These are phyloP conservation scores for Spodoptera exigua DNA, from an alignment of 2,888 invertebrate genomes.

Conservation along the genomic window DNA sequence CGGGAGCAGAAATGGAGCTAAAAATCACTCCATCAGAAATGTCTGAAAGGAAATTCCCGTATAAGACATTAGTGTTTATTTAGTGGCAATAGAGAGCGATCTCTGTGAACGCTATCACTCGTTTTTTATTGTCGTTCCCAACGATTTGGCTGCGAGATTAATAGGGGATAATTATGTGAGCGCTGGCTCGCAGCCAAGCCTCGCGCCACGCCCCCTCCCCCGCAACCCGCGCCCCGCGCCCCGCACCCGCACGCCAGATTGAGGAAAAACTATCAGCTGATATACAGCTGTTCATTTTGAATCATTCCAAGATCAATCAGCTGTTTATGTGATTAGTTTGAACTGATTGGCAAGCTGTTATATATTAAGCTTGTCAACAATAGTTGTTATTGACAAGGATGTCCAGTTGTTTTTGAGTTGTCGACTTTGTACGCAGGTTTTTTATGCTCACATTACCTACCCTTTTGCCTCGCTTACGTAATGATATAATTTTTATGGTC, in stretches of 20 bases:
- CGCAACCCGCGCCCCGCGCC: constrained; percentile 15
- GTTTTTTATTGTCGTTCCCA: constrained; percentile 68
- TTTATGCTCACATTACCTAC: too few species aligned
- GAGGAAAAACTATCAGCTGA: constrained; percentile 53
- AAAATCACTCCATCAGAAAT: constrained; percentile 1
- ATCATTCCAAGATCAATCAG: constrained; percentile 40
- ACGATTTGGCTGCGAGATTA: constrained; percentile 77
- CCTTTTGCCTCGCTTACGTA: too few species aligned
- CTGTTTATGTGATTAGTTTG: constrained; percentile 18
- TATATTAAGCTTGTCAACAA: too few species aligned
- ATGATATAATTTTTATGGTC: too few species aligned
- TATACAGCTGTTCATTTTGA: constrained; percentile 45
- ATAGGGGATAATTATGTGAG: constrained; percentile 78
- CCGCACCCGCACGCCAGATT: constrained; percentile 16
- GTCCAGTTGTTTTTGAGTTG: too few species aligned
- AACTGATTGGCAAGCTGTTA: constrained; percentile 9
- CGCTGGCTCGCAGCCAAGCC: constrained; percentile 70
- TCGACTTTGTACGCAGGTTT: too few species aligned
- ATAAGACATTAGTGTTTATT: constrained; percentile 43
- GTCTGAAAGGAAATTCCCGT: constrained; percentile 1
- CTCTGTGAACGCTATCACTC: constrained; percentile 61
- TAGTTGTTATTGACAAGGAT: not conserved
- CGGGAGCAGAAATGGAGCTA: not conserved
- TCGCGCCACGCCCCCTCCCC: constrained; percentile 16
- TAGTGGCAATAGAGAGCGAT: constrained; percentile 47